These are phyloP conservation scores for Myotis vivesi DNA, from an alignment of 2,797 vertebrate species.

Conservation along the genomic window DNA sequence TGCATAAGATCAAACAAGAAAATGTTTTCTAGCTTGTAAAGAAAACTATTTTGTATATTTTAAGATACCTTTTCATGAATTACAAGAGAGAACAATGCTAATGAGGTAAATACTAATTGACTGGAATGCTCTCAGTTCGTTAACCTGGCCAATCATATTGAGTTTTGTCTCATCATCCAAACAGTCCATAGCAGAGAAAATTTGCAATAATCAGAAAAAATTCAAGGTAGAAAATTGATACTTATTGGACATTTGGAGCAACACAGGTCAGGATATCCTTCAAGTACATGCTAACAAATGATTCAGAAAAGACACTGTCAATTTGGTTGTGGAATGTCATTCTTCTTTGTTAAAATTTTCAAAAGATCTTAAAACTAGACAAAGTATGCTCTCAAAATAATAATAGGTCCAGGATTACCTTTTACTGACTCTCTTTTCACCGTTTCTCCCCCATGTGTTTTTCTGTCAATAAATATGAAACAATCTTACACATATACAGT, in stretches of 20 bases:
- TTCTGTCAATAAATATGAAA: not conserved
- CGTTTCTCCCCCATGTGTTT: not conserved
- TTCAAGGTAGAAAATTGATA: conserved; percentile 71
- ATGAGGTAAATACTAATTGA: conserved; percentile 43
- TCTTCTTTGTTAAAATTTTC: conserved; percentile 57
- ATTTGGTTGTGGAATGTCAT: conserved; percentile 39
- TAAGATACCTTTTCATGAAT: conserved; percentile 17
- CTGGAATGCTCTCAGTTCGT: conserved; percentile 43
- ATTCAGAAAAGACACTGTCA: conserved; percentile 50
- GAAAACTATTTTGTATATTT: conserved; percentile 23
- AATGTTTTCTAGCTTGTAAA: conserved; percentile 30
- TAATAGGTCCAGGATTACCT: not conserved
- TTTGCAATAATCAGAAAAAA: conserved; percentile 76
- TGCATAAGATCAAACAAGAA: conserved; percentile 43
- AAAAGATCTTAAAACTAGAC: not conserved
- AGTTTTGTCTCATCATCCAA: conserved; percentile 62
- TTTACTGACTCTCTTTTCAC: not conserved
- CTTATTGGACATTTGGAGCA: conserved; percentile 64
- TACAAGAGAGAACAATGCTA: not conserved
- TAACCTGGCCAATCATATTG: conserved; percentile 49
- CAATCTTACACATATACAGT: not conserved
- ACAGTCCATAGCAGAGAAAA: conserved; percentile 68
- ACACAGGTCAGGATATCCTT: conserved; percentile 59
- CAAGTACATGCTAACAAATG: conserved; percentile 56
- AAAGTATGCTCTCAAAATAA: conserved; percentile 20